Conservation (phyloP, 2,113 vertebrate genomes). For the Chloroceryle aenea region DNA sequence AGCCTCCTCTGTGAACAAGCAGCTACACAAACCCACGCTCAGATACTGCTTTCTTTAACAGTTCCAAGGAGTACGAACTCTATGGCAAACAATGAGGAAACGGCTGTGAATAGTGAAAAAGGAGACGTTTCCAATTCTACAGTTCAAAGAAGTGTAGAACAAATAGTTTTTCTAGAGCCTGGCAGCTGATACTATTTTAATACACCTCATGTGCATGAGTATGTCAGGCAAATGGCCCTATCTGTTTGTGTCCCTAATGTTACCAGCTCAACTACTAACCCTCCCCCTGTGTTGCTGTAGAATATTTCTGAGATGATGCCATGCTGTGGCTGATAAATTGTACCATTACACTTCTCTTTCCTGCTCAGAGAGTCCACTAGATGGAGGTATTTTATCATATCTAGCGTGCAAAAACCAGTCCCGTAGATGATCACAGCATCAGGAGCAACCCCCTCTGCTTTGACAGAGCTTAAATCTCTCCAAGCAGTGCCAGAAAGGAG, state of each 20-base stretch:
- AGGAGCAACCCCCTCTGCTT: background rate
- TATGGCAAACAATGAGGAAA: background rate
- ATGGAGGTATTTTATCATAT: conserved; percentile 60
- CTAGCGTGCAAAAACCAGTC: background rate
- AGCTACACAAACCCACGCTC: no score
- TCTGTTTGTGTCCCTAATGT: background rate
- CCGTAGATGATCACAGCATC: background rate
- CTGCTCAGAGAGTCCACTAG: conserved; percentile 54
- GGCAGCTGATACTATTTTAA: background rate
- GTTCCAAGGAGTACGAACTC: background rate
- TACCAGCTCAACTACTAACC: background rate
- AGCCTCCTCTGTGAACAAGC: background rate
- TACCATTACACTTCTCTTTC: background rate
- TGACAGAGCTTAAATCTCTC: background rate
- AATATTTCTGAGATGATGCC: background rate
- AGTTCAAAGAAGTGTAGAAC: background rate
- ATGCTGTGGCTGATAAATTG: background rate
- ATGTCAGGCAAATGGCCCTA: background rate
- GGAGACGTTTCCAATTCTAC: background rate
- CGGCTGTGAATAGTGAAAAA: background rate
- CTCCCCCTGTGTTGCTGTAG: background rate
- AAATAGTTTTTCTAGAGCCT: background rate
- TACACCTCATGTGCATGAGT: background rate
- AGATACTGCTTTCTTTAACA: background rate
- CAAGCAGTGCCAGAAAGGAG: background rate